A percentile compares a stretch with the other conserved stretches of the same genome.
Evolutionary conservation across 2,113 vertebrate genomes (phyloP).

Genomic region (Fregetta grallaria): DNA sequence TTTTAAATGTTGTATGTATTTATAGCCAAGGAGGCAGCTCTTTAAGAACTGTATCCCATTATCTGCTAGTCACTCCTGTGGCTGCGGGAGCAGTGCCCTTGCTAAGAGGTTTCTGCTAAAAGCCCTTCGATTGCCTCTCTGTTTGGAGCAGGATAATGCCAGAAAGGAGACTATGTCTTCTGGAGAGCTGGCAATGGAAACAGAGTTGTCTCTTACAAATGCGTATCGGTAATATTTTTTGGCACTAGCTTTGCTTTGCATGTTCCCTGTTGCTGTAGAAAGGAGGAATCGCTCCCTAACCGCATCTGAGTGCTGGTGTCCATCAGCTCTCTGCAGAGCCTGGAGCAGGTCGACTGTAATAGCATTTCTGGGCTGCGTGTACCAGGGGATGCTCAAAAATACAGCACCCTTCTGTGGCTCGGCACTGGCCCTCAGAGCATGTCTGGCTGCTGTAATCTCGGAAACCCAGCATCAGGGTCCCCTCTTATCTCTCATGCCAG

Average conservation of each 20-base stretch:
- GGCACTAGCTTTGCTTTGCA: not conserved
- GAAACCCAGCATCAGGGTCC: not conserved
- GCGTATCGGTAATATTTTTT: not conserved
- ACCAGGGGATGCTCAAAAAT: not conserved
- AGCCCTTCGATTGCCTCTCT: not conserved
- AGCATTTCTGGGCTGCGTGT: fast-evolving
- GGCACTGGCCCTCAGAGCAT: not conserved
- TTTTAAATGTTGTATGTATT: not conserved
- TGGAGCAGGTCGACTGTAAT: not conserved
- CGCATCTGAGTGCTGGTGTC: not conserved
- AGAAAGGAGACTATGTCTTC: not conserved
- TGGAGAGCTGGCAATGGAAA: not conserved
- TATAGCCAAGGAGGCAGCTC: not conserved
- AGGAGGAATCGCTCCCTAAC: not conserved
- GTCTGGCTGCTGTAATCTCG: not conserved
- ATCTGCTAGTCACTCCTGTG: not conserved
- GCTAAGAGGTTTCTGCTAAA: not conserved
- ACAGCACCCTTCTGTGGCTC: not conserved
- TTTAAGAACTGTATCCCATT: not conserved
- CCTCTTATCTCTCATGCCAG: not conserved
- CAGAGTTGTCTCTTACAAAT: not conserved
- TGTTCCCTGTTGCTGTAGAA: not conserved
- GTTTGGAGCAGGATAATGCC: not conserved
- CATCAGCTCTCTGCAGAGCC: not conserved
- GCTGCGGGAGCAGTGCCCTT: not conserved